Evolutionary conservation across 1,140 invertebrate species (phyloP).

Genomic region (Anastrepha ludens): DNA sequence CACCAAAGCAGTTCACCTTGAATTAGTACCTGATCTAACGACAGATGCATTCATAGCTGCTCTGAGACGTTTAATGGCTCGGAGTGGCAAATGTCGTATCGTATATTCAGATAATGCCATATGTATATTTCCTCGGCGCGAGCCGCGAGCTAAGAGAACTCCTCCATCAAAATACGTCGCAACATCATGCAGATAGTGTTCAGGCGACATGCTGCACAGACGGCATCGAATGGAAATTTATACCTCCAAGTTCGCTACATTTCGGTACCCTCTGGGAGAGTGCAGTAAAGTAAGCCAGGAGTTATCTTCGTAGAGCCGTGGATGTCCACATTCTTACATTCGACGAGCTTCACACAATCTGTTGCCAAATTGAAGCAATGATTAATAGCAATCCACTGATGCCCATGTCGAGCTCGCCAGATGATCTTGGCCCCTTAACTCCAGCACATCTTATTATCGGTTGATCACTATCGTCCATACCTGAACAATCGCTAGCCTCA

Average conservation of each 20-base stretch:
- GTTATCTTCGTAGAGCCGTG: not conserved
- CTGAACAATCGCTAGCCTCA: not conserved
- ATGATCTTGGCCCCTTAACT: constrained; percentile 59
- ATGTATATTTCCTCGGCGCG: constrained; percentile 8
- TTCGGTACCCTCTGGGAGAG: constrained; percentile 51
- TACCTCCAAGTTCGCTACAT: constrained; percentile 51
- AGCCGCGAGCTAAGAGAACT: constrained; percentile 2
- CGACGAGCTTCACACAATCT: constrained; percentile 52
- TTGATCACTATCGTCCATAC: not conserved
- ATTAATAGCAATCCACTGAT: constrained; percentile 60
- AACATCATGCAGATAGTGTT: constrained; percentile 6
- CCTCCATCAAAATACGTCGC: not conserved
- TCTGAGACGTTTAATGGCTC: constrained; percentile 54
- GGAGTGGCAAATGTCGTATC: not conserved
- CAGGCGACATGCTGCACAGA: not conserved
- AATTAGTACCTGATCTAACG: constrained; percentile 61
- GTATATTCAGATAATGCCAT: constrained; percentile 51
- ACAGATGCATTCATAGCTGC: constrained; percentile 59
- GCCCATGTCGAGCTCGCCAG: constrained; percentile 55
- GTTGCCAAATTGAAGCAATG: constrained; percentile 59
- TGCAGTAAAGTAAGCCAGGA: constrained; percentile 29
- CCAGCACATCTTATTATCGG: constrained; percentile 61
- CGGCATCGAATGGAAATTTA: constrained; percentile 45
- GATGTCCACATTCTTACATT: not conserved
- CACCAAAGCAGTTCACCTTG: constrained; percentile 65